Evolutionary conservation across 2,888 invertebrate genomes (phyloP).

Genomic region (Noctua pronuba): DNA sequence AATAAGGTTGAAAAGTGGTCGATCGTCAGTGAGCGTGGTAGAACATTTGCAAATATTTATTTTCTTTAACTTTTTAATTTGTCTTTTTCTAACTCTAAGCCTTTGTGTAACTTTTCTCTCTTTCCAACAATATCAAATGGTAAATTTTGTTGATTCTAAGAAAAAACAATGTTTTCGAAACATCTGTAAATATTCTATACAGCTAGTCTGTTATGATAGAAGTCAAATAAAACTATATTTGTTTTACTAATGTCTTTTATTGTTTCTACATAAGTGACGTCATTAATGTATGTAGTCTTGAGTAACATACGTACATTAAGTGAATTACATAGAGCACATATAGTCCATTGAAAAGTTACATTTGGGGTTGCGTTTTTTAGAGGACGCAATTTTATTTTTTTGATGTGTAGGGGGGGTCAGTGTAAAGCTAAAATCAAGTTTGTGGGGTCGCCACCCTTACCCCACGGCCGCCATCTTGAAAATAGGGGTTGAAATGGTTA

Average conservation of each 20-base stretch:
- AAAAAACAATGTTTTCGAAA: background rate
- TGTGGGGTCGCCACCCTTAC: too few relatives aligned
- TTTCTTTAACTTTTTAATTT: too few relatives aligned
- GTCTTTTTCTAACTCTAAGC: background rate
- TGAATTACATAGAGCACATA: background rate
- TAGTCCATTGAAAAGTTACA: too few relatives aligned
- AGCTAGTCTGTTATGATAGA: background rate
- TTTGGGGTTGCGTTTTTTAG: too few relatives aligned
- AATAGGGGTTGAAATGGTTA: too few relatives aligned
- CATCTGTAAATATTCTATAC: conserved; percentile 12
- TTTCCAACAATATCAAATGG: background rate
- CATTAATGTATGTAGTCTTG: background rate
- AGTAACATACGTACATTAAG: background rate
- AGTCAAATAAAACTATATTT: conserved; percentile 31
- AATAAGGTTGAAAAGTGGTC: too few relatives aligned
- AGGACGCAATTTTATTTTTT: too few relatives aligned
- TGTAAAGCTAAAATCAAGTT: too few relatives aligned
- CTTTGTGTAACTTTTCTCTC: background rate
- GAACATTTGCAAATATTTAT: too few relatives aligned
- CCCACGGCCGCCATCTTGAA: too few relatives aligned
- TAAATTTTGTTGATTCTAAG: background rate
- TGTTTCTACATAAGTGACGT: conserved; percentile 16
- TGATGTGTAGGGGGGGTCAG: too few relatives aligned
- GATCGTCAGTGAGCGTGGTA: too few relatives aligned
- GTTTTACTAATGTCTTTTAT: conserved; percentile 26